phyloP scores from a whole-genome alignment of 2,113 vertebrate species.

The Hippocampus mohnikei region DNA sequence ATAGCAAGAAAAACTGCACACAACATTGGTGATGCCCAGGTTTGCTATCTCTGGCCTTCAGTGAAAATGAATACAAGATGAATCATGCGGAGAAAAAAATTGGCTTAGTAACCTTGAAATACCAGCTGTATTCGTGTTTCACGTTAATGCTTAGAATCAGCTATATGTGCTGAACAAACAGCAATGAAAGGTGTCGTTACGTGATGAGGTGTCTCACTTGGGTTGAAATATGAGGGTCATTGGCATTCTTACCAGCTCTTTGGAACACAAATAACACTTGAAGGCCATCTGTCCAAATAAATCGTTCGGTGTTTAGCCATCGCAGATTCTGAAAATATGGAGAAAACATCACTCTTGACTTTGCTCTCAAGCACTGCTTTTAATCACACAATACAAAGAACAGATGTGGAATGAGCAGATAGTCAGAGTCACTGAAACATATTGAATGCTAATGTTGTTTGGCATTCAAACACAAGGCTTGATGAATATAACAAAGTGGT shows the following conservation, averaged over 20 bases:
- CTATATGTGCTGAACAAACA: not conserved
- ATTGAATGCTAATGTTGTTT: not conserved
- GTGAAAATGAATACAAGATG: not conserved
- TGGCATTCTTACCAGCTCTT: constrained; percentile 78
- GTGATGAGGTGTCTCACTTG: not conserved
- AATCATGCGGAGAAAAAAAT: not conserved
- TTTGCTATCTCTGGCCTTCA: not conserved
- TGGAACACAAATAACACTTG: constrained; percentile 87
- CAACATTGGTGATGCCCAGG: not conserved
- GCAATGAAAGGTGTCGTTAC: not conserved
- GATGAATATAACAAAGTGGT: not conserved
- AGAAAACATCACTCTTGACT: constrained; percentile 3
- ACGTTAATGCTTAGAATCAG: not conserved
- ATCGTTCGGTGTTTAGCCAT: constrained; percentile 75
- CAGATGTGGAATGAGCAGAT: not conserved
- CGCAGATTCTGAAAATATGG: constrained; percentile 80
- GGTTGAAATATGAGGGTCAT: not conserved
- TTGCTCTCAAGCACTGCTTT: constrained; percentile 6
- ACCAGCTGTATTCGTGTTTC: not conserved
- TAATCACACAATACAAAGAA: not conserved
- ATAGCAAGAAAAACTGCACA: not conserved
- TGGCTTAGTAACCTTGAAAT: not conserved
- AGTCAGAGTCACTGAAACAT: not conserved
- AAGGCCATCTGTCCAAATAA: constrained; percentile 87
- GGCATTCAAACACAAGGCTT: constrained; percentile 1